Percentiles rank a stretch among this genome's conserved stretches.
Conservation (phyloP, 92 coral and sea anemone genomes). For the Siderastrea siderea region DNA sequence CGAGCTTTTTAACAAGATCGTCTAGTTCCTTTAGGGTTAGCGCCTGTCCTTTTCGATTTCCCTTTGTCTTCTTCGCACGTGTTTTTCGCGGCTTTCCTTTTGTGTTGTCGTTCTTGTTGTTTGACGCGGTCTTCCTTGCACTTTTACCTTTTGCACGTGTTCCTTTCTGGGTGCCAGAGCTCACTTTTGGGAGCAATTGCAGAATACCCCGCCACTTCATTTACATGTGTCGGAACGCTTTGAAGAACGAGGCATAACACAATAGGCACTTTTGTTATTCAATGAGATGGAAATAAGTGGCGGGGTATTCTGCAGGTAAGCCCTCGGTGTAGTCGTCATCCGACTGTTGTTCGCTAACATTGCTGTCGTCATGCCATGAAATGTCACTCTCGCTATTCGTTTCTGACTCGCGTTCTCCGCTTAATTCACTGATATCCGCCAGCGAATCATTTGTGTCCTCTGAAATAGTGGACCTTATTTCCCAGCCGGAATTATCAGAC, state of each 20-base stretch:
- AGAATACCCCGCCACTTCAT: too few relatives aligned
- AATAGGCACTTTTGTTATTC: too few relatives aligned
- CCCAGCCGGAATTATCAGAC: slow-evolving; percentile 16
- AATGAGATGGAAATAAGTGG: too few relatives aligned
- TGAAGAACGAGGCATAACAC: too few relatives aligned
- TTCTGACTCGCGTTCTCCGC: slow-evolving; percentile 32
- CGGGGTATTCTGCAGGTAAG: too few relatives aligned
- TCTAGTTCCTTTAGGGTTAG: too few relatives aligned
- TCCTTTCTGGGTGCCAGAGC: neutral
- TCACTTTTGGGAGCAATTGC: too few relatives aligned
- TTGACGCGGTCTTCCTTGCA: neutral
- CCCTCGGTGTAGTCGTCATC: slow-evolving; percentile 24
- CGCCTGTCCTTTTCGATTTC: neutral
- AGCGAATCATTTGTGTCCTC: slow-evolving; percentile 12
- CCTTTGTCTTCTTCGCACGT: neutral
- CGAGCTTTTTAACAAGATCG: too few relatives aligned
- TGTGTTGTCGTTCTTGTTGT: neutral
- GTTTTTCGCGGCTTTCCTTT: slow-evolving; percentile 5
- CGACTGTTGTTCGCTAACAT: slow-evolving; percentile 8
- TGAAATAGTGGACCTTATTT: slow-evolving; percentile 19
- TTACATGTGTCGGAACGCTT: too few relatives aligned
- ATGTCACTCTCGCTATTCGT: slow-evolving; percentile 6
- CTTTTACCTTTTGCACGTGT: slow-evolving; percentile 19
- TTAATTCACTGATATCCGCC: slow-evolving; percentile 20
- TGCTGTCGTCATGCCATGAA: slow-evolving; percentile 6